Percentiles rank a stretch among this genome's conserved stretches.
phyloP scores from a whole-genome alignment of 2,113 vertebrate species.

The Nothobranchius furzeri region DNA sequence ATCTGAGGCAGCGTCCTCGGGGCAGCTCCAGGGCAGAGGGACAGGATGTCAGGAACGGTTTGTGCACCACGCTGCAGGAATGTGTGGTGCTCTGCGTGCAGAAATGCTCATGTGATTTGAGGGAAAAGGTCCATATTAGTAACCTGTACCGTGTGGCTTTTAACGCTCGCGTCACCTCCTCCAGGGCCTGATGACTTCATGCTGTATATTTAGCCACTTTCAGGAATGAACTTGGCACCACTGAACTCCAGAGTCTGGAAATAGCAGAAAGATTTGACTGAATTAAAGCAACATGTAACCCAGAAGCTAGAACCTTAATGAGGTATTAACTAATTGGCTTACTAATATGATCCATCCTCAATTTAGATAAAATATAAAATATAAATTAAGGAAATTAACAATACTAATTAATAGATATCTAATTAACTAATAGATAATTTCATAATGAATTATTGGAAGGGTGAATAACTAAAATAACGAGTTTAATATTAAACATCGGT shows the following conservation, averaged over 20 bases:
- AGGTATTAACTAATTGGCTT: too few relatives aligned
- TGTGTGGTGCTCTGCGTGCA: neutral
- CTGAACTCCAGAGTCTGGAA: neutral
- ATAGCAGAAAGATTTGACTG: neutral
- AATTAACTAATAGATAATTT: too few relatives aligned
- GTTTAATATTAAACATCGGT: too few relatives aligned
- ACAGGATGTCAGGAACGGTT: conserved; percentile 64
- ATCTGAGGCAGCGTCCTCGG: conserved; percentile 53
- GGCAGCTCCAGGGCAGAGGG: conserved; percentile 64
- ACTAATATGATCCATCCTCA: too few relatives aligned
- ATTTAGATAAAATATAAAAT: too few relatives aligned
- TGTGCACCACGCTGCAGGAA: conserved; percentile 49
- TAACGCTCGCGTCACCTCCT: neutral
- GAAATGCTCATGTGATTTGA: neutral
- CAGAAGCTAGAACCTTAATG: too few relatives aligned
- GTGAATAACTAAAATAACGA: too few relatives aligned
- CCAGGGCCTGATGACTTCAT: neutral
- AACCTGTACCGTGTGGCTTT: neutral
- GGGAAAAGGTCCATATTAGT: conserved; percentile 23
- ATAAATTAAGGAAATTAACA: too few relatives aligned
- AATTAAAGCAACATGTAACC: neutral
- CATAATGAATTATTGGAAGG: too few relatives aligned
- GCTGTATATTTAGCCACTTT: conserved; percentile 11
- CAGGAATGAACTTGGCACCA: conserved; percentile 12
- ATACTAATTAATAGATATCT: too few relatives aligned